These are phyloP conservation scores for Sebastes vulpes DNA, from an alignment of 2,797 vertebrate species.

Conservation along the genomic window DNA sequence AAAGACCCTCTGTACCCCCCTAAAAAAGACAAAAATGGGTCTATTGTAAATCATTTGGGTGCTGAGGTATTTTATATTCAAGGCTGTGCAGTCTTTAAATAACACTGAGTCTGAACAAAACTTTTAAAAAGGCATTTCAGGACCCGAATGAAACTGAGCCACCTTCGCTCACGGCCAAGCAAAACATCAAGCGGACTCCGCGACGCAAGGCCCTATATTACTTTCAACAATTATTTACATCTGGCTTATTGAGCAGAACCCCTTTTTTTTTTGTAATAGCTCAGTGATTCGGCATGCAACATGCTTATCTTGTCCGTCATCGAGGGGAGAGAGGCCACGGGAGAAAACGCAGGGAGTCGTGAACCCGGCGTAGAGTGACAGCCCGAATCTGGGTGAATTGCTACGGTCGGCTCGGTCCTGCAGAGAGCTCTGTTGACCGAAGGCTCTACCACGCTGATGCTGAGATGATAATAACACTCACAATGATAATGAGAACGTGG, in stretches of 20 bases:
- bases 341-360: constrained; percentile 64
- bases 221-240: constrained; percentile 83
- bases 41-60: constrained; percentile 20
- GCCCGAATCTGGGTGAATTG: constrained; percentile 42
- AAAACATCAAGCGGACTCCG: constrained; percentile 66
- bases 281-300: constrained; percentile 63
- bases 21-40: no score
- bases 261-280: constrained; percentile 49
- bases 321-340: constrained; percentile 48
- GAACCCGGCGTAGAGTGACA: constrained; percentile 66
- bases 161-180: constrained; percentile 62
- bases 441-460: constrained; percentile 44
- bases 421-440: constrained; percentile 51
- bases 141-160: constrained; percentile 69
- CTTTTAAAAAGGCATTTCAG: constrained; percentile 72
- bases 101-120: constrained; percentile 64
- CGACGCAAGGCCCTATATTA: constrained; percentile 58
- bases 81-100: constrained; percentile 62
- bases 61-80: constrained; percentile 39
- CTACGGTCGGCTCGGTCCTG: constrained; percentile 14
- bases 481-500: constrained; percentile 35
- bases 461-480: constrained; percentile 50
- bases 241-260: constrained; percentile 77
- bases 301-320: constrained; percentile 78
- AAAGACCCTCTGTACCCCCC: no score